Evolutionary conservation across 64 coral and sea anemone species (phyloP).

Genomic region (Hydrozoanthus tunicans): DNA sequence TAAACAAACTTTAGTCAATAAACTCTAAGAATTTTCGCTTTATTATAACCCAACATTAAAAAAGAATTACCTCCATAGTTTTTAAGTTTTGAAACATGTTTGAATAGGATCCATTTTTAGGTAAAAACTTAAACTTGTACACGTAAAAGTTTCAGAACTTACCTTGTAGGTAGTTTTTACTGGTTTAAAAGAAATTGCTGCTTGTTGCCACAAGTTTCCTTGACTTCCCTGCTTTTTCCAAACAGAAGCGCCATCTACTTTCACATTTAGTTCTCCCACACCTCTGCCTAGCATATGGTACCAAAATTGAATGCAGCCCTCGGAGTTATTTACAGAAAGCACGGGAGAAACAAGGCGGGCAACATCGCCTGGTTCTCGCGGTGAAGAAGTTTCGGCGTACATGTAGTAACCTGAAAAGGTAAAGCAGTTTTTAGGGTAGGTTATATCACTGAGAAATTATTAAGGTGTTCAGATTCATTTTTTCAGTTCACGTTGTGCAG

Average conservation of each 20-base stretch:
- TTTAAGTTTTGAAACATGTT: no score
- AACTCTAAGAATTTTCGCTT: no score
- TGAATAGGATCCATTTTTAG: no score
- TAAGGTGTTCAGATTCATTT: not conserved
- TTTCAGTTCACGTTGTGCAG: not conserved
- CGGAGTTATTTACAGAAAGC: not conserved
- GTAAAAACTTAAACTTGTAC: no score
- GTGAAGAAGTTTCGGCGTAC: slow-evolving; percentile 29
- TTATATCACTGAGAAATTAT: not conserved
- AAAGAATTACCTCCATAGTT: no score
- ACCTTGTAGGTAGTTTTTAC: not conserved
- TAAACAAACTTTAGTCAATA: no score
- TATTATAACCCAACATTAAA: no score
- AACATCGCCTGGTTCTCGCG: not conserved
- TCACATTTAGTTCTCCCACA: slow-evolving; percentile 4
- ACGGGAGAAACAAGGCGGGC: not conserved
- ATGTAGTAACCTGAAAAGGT: not conserved
- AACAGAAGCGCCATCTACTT: not conserved
- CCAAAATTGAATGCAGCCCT: slow-evolving; percentile 47
- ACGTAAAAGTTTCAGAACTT: not conserved
- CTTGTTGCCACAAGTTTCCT: not conserved
- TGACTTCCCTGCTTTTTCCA: not conserved
- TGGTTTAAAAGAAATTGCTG: not conserved
- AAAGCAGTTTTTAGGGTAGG: not conserved
- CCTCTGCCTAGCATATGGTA: not conserved